These are phyloP conservation scores for Mercenaria mercenaria DNA, from an alignment of 1,140 invertebrate genomes.

Conservation along the genomic window DNA sequence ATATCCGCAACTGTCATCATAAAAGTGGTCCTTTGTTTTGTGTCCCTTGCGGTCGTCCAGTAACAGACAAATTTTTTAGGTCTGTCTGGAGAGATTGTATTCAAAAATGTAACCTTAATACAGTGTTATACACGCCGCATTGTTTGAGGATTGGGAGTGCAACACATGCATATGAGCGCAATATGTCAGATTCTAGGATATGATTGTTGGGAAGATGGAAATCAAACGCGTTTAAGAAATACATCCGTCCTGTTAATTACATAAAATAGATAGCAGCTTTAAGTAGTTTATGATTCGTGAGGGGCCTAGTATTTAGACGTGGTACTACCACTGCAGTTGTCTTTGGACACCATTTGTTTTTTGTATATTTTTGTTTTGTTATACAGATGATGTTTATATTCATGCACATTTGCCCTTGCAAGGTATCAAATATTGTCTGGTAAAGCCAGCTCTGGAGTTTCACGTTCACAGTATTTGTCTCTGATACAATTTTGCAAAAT, in stretches of 20 bases:
- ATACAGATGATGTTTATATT: too few species aligned
- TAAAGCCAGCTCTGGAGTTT: too few species aligned
- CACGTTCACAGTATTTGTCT: too few species aligned
- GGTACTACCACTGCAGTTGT: too few species aligned
- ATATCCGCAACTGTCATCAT: background rate
- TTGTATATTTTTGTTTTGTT: too few species aligned
- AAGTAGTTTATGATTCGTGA: too few species aligned
- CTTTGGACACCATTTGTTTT: too few species aligned
- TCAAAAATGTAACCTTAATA: background rate
- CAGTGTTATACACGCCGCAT: background rate
- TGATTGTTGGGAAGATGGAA: slow-evolving; percentile 11
- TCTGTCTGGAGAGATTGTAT: background rate
- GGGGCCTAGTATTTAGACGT: too few species aligned
- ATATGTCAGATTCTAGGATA: slow-evolving; percentile 17
- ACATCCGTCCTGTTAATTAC: slow-evolving; percentile 24
- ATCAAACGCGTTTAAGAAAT: slow-evolving; percentile 22
- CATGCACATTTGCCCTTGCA: too few species aligned
- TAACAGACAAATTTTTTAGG: background rate
- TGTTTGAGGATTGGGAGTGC: background rate
- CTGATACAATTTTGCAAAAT: too few species aligned
- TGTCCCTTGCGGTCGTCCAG: background rate
- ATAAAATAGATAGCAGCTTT: too few species aligned
- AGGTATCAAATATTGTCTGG: too few species aligned
- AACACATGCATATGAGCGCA: slow-evolving; percentile 4
- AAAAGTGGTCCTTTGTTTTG: background rate